These are phyloP conservation scores for Gastrophysa polygoni DNA, from an alignment of 2,888 invertebrate genomes.

Conservation along the genomic window DNA sequence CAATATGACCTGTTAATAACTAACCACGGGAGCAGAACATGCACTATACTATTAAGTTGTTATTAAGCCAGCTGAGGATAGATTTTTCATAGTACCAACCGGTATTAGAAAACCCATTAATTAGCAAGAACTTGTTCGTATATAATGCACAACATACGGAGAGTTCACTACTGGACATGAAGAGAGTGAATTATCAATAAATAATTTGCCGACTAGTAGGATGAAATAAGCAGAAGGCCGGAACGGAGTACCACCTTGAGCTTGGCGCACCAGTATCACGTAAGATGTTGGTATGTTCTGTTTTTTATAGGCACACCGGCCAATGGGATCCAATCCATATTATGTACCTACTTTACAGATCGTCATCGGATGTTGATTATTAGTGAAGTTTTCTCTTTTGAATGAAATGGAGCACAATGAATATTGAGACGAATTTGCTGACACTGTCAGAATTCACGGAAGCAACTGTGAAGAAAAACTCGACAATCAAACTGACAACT, in stretches of 20 bases:
- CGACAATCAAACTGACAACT: no score
- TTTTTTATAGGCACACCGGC: background rate
- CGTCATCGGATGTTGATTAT: background rate
- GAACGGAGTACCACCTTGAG: background rate
- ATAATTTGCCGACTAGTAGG: slow-evolving; percentile 6
- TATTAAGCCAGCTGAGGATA: slow-evolving; percentile 21
- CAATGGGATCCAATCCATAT: background rate
- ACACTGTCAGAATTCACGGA: no score
- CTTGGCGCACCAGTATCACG: background rate
- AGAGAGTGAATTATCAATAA: slow-evolving; percentile 17
- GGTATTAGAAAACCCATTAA: slow-evolving; percentile 32
- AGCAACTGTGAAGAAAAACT: no score
- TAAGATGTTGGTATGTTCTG: background rate
- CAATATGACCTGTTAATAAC: slow-evolving; percentile 30
- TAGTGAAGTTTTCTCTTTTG: no score
- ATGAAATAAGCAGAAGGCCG: slow-evolving; percentile 4
- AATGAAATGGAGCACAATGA: no score
- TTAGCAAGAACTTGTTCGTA: slow-evolving; percentile 27
- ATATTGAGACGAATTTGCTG: no score
- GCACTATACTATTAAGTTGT: slow-evolving; percentile 27
- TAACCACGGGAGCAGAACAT: slow-evolving; percentile 29
- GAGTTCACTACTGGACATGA: slow-evolving; percentile 26
- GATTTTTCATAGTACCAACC: slow-evolving; percentile 24
- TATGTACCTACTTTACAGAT: background rate
- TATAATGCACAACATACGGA: slow-evolving; percentile 31